These are phyloP conservation scores for Chloropsis cyanopogon DNA, from an alignment of 2,113 vertebrate species.

Conservation along the genomic window DNA sequence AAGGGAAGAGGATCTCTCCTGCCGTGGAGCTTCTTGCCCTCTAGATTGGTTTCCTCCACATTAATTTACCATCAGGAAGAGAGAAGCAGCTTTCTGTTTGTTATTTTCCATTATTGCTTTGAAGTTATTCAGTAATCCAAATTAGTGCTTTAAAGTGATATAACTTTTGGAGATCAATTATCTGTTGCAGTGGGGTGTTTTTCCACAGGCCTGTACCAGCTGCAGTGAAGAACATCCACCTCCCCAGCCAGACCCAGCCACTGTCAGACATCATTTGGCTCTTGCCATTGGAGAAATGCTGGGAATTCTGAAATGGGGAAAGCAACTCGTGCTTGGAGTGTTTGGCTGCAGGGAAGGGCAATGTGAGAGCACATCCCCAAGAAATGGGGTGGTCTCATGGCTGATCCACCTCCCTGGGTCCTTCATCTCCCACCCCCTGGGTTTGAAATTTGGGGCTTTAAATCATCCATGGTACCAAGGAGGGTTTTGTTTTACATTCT, in stretches of 20 bases:
- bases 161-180: fast-evolving
- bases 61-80: not conserved
- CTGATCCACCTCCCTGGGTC: not conserved
- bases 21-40: not conserved
- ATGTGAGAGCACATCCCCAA: no score
- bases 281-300: not conserved
- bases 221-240: not conserved
- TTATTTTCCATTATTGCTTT: not conserved
- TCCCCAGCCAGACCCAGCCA: not conserved
- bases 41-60: fast-evolving
- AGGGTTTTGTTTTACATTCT: not conserved
- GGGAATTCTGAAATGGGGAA: not conserved
- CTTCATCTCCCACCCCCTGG: not conserved
- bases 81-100: not conserved
- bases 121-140: not conserved
- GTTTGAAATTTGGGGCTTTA: not conserved
- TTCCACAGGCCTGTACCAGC: not conserved
- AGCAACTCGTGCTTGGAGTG: not conserved
- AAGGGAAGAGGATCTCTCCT: not conserved
- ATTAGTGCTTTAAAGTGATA: fast-evolving
- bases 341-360: not conserved
- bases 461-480: fast-evolving
- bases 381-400: fast-evolving
- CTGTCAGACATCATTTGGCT: fast-evolving
- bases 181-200: not conserved